These are phyloP conservation scores for Catalaphyllia jardinei DNA, from an alignment of 64 coral and sea anemone genomes.

Conservation along the genomic window DNA sequence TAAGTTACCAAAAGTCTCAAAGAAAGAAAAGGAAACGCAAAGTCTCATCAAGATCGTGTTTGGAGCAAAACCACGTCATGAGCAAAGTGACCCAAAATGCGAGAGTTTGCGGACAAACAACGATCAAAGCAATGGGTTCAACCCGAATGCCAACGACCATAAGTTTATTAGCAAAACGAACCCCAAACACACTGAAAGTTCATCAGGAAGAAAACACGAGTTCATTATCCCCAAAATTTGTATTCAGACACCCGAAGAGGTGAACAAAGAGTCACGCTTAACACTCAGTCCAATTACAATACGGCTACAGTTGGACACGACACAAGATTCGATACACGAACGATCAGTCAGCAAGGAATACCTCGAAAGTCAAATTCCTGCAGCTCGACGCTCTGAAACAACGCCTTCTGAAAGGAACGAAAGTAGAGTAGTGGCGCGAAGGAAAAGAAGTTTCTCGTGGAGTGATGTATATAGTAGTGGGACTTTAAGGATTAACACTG, in stretches of 20 bases:
- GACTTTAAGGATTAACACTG: background rate
- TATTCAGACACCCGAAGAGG: conserved; percentile 22
- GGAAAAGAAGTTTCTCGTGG: conserved; percentile 30
- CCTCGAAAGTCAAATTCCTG: background rate
- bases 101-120: background rate
- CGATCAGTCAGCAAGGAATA: background rate
- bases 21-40: conserved; percentile 21
- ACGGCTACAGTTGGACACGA: background rate
- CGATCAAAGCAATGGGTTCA: background rate
- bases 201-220: background rate
- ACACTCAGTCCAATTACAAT: background rate
- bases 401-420: background rate
- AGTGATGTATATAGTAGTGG: background rate
- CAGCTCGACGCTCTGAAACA: background rate
- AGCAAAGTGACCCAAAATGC: background rate
- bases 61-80: background rate
- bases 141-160: background rate
- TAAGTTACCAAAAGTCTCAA: background rate
- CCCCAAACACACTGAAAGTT: background rate
- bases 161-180: background rate
- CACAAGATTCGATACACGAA: background rate
- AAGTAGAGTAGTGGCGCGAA: background rate
- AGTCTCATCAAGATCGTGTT: background rate
- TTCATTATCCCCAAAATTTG: conserved; percentile 24
- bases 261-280: background rate